Evolutionary conservation across 2,113 vertebrate species (phyloP).

Genomic region (Grus americana): DNA sequence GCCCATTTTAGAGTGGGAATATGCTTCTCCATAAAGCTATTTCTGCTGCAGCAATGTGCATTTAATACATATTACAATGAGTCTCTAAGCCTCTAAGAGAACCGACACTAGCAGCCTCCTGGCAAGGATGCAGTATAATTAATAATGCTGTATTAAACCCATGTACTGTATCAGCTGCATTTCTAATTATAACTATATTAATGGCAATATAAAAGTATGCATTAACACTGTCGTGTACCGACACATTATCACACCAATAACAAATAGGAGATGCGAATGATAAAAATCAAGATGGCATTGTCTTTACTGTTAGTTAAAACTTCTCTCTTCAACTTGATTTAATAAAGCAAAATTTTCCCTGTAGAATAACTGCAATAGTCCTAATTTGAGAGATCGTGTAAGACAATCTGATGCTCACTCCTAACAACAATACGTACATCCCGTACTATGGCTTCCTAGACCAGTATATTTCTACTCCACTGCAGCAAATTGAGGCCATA

Average conservation of each 20-base stretch:
- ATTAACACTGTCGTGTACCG: not conserved
- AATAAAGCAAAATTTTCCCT: slow-evolving; percentile 21
- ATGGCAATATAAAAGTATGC: slow-evolving; percentile 26
- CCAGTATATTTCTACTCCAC: not conserved
- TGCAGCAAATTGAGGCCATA: slow-evolving; percentile 6
- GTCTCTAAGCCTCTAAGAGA: slow-evolving; percentile 30
- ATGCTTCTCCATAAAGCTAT: slow-evolving; percentile 21
- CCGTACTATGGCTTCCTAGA: not conserved
- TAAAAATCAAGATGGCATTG: not conserved
- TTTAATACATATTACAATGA: slow-evolving; percentile 49
- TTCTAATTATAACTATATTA: slow-evolving; percentile 69
- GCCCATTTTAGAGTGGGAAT: not conserved
- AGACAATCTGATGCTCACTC: not conserved
- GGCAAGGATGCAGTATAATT: slow-evolving; percentile 38
- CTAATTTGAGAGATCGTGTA: not conserved
- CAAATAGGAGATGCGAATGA: not conserved
- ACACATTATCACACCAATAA: not conserved
- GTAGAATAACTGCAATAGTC: not conserved
- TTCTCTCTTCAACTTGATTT: slow-evolving; percentile 16
- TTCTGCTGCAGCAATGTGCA: slow-evolving; percentile 44
- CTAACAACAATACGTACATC: not conserved
- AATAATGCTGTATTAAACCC: slow-evolving; percentile 71
- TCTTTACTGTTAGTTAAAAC: slow-evolving; percentile 28
- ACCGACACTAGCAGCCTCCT: slow-evolving; percentile 14
- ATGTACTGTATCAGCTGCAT: slow-evolving; percentile 50